Evolutionary conservation across 2,113 vertebrate species (phyloP), one percentile per base, ranked within the genome.

Genomic region (Callaeas wilsoni): DNA sequence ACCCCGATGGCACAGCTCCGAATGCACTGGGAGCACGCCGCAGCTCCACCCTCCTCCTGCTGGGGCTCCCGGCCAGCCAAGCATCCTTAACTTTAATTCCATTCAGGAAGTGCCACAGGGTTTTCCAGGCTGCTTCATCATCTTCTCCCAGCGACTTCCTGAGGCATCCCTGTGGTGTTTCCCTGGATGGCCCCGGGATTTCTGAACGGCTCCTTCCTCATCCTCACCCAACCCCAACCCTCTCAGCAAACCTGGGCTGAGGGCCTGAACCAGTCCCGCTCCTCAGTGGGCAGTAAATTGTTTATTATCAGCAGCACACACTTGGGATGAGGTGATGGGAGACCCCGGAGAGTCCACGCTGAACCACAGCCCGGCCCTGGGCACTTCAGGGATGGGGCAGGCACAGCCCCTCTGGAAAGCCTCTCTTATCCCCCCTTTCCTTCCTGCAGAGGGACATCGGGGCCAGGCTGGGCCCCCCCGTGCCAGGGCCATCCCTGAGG

Each of bases 1-100:
- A 62, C 18, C 4, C 17, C 56, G 17, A 11, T 0, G 2, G 7
- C 25, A 4, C n/a, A 4, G 19, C 29, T 16, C 1, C 0, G 0
- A n/a, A 33, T 3, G 5, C 9, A 2, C 59, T 2, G 13, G 17
- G 26, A 26, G 30, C 56, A 4, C 49, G 14, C 10, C 53, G 1
- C n/a, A 41, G 27, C 84, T 23, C 35, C 67, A 15, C 7, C 26
- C 69, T 33, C 62, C 85, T 33, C 56, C 85, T 18, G 59, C 65
- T 7, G 13, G n/a, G 37, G 2, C 47, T 33, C 52, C n/a, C 12
- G 3, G 30, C 53, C 75, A 53, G 82, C 39, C 22, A 2, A 37
- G 27, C 11, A 2, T 4, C 3, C 49, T 26, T 10, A 29, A 27
- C 29, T 16, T 12, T 1, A 26, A 42, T 55, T 8, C 21, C 12